These are phyloP conservation scores for Hofmannophila pseudospretella DNA, from an alignment of 2,888 invertebrate species.

Conservation along the genomic window DNA sequence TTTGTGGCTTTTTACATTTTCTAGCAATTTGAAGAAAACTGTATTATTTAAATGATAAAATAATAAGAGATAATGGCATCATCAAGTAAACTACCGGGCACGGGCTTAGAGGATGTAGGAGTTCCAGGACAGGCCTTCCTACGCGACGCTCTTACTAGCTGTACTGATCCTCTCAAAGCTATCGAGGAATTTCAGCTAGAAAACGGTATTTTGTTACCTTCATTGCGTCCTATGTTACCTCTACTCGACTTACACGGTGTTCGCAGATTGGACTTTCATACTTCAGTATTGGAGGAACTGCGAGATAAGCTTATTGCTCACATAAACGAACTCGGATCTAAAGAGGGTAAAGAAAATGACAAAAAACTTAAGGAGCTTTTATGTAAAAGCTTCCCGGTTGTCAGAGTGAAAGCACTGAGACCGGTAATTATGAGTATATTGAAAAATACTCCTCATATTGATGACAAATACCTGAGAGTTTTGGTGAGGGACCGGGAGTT, in stretches of 20 bases:
- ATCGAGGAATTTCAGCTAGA: slow-evolving; percentile 98
- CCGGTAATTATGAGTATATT: slow-evolving; percentile 97
- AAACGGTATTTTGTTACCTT: slow-evolving; percentile 94
- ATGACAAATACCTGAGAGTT: slow-evolving; percentile 83
- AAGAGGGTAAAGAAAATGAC: slow-evolving; percentile 84
- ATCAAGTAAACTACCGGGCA: slow-evolving; percentile 67
- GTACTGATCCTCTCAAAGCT: slow-evolving; percentile 97
- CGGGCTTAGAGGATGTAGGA: slow-evolving; percentile 89
- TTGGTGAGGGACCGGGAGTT: slow-evolving; percentile 90
- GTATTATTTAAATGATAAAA: background rate
- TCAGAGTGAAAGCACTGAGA: slow-evolving; percentile 91
- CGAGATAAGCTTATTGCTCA: slow-evolving; percentile 83
- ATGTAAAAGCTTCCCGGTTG: slow-evolving; percentile 95
- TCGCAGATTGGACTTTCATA: slow-evolving; percentile 94
- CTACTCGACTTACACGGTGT: slow-evolving; percentile 96
- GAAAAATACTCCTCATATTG: slow-evolving; percentile 94
- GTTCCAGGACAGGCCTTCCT: slow-evolving; percentile 92
- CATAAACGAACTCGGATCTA: slow-evolving; percentile 89
- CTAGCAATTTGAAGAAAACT: too few species aligned
- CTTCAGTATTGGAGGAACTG: slow-evolving; percentile 91
- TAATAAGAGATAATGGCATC: slow-evolving; percentile 47
- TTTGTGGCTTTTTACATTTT: too few species aligned
- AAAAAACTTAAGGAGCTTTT: slow-evolving; percentile 93
- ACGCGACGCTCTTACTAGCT: slow-evolving; percentile 94
- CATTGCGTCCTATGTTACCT: slow-evolving; percentile 95